phyloP scores from a whole-genome alignment of 2,113 vertebrate species.

The Petromus typicus region DNA sequence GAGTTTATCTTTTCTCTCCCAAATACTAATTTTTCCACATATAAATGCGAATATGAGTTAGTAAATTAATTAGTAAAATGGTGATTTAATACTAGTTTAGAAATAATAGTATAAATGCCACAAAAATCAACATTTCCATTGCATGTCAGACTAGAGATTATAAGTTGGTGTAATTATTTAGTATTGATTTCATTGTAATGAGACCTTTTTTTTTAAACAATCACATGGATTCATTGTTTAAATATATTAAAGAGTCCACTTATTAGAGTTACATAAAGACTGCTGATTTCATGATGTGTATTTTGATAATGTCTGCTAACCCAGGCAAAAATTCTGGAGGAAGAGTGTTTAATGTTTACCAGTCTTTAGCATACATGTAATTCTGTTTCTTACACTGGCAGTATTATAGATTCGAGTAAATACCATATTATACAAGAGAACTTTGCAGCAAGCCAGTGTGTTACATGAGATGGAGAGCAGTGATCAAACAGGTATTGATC shows the following conservation, averaged over 20 bases:
- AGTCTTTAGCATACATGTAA: conserved; percentile 70
- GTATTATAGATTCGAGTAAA: conserved; percentile 73
- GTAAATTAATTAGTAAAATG: conserved; percentile 83
- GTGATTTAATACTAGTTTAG: conserved; percentile 70
- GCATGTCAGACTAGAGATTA: conserved; percentile 76
- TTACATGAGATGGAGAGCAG: conserved; percentile 82
- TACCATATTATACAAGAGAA: conserved; percentile 76
- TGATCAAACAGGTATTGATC: conserved; percentile 82
- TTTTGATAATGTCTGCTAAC: conserved; percentile 73
- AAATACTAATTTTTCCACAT: conserved; percentile 77
- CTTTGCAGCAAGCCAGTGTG: conserved; percentile 80
- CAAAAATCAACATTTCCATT: conserved; percentile 78
- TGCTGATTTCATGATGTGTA: conserved; percentile 66
- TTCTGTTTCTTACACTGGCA: conserved; percentile 73
- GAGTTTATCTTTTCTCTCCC: conserved; percentile 70
- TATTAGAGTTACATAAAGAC: conserved; percentile 69
- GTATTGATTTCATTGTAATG: conserved; percentile 60
- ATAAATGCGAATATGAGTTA: conserved; percentile 82
- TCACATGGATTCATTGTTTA: conserved; percentile 72
- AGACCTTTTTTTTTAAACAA: conserved; percentile 64
- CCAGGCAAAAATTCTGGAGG: conserved; percentile 71
- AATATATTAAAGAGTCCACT: conserved; percentile 66
- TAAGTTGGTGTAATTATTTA: conserved; percentile 77
- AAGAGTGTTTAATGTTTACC: conserved; percentile 70
- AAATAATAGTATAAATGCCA: conserved; percentile 80